These are phyloP conservation scores for Petrophora chlorosata DNA, from an alignment of 2,888 invertebrate genomes.

Conservation along the genomic window DNA sequence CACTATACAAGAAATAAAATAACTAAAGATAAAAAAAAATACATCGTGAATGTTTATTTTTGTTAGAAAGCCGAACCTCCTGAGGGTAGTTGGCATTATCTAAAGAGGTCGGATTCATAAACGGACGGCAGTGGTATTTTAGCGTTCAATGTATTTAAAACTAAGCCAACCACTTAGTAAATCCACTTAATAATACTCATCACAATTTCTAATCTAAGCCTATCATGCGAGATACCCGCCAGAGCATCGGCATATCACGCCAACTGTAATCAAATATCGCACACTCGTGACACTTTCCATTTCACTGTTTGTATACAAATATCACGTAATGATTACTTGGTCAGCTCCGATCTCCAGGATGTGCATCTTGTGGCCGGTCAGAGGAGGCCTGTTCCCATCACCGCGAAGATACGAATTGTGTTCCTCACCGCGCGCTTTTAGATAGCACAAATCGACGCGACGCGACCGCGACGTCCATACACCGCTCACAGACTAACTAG, in stretches of 20 bases:
- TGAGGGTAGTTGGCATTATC: not conserved
- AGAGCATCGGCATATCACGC: slow-evolving; percentile 21
- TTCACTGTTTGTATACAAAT: slow-evolving; percentile 50
- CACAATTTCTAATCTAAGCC: not conserved
- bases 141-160: too few species aligned
- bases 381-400: slow-evolving; percentile 56
- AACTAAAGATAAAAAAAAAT: too few species aligned
- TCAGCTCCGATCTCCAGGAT: slow-evolving; percentile 80
- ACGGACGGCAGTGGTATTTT: too few species aligned
- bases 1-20: too few species aligned
- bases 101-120: too few species aligned
- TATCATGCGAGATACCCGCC: not conserved
- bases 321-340: slow-evolving; percentile 64
- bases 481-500: slow-evolving; percentile 63
- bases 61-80: too few species aligned
- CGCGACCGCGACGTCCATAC: slow-evolving; percentile 63
- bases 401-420: slow-evolving; percentile 38
- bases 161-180: too few species aligned
- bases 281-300: slow-evolving; percentile 45
- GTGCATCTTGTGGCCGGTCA: slow-evolving; percentile 68
- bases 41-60: too few species aligned
- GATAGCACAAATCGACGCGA: slow-evolving; percentile 30
- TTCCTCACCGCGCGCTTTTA: slow-evolving; percentile 38
- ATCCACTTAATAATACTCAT: too few species aligned
- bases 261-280: slow-evolving; percentile 21